Evolutionary conservation across 2,888 invertebrate genomes (phyloP).

Genomic region (Gonocerus acuteangulatus): DNA sequence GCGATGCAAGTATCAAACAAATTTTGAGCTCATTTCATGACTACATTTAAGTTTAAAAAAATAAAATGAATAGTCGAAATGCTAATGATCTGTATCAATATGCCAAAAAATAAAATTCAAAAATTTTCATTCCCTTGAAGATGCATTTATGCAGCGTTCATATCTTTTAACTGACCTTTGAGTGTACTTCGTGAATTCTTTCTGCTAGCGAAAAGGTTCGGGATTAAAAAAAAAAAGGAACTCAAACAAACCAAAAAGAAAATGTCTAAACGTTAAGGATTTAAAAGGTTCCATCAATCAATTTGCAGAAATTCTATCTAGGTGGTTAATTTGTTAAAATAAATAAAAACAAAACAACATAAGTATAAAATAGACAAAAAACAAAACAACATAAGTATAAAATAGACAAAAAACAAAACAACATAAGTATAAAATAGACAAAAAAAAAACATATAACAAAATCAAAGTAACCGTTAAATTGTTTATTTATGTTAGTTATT

Average conservation of each 20-base stretch:
- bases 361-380: constrained; percentile 6
- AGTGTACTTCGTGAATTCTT: neutral
- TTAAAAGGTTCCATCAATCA: neutral
- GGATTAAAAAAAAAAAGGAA: neutral
- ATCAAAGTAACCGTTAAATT: constrained; percentile 10
- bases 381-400: neutral
- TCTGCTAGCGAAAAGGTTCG: constrained; percentile 6
- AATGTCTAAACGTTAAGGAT: too few relatives aligned
- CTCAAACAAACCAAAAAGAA: neutral
- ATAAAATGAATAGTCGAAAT: neutral
- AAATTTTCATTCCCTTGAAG: constrained; percentile 14
- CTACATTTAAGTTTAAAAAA: constrained; percentile 6
- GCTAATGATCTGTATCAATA: constrained; percentile 5
- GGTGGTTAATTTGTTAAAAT: constrained; percentile 10
- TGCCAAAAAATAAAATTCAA: constrained; percentile 17
- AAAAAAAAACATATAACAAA: constrained; percentile 7
- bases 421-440: neutral
- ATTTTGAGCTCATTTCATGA: constrained; percentile 16
- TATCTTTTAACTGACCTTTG: constrained; percentile 12
- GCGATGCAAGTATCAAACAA: constrained; percentile 17
- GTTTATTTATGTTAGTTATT: constrained; percentile 1
- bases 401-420: constrained; percentile 9
- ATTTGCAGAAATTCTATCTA: neutral
- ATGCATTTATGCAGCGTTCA: constrained; percentile 20
- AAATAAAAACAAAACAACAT: neutral